Conservation (phyloP, 2,888 invertebrate species). For the Cheilosia vulpina region DNA sequence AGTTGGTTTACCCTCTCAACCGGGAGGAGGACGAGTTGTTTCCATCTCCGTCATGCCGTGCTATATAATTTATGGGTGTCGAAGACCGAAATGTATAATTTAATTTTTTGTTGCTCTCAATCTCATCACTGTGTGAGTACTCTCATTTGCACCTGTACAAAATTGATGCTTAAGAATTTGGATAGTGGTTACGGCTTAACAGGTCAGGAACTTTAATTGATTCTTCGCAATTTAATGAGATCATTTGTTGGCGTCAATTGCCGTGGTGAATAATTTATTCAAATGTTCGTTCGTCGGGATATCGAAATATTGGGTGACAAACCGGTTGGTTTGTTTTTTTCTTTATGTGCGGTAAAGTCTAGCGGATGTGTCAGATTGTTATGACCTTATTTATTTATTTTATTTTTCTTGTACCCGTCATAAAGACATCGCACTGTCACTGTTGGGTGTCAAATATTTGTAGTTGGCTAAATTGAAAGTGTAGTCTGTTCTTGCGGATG, state of each 20-base stretch:
- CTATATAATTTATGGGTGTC: slow-evolving; percentile 31
- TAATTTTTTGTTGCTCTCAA: neutral
- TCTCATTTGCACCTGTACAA: slow-evolving; percentile 48
- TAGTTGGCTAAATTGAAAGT: too few relatives aligned
- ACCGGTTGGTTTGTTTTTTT: neutral
- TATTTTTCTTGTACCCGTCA: too few relatives aligned
- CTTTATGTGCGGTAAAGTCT: too few relatives aligned
- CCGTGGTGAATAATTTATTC: neutral
- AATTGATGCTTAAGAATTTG: neutral
- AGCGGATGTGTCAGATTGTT: too few relatives aligned
- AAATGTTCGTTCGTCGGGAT: neutral
- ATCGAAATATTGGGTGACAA: slow-evolving; percentile 1
- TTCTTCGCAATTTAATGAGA: neutral
- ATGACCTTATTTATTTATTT: too few relatives aligned
- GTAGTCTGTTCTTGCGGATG: too few relatives aligned
- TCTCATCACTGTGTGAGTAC: neutral
- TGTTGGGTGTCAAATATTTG: too few relatives aligned
- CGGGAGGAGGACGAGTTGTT: neutral
- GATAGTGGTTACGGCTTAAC: slow-evolving; percentile 3
- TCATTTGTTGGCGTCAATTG: slow-evolving; percentile 23
- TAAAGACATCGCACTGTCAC: too few relatives aligned
- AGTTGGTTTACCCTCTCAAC: neutral
- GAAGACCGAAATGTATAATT: slow-evolving; percentile 16
- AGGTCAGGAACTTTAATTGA: neutral
- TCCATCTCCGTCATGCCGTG: neutral